Conservation (phyloP, 2,888 invertebrate genomes). For the Suillia variegata region DNA sequence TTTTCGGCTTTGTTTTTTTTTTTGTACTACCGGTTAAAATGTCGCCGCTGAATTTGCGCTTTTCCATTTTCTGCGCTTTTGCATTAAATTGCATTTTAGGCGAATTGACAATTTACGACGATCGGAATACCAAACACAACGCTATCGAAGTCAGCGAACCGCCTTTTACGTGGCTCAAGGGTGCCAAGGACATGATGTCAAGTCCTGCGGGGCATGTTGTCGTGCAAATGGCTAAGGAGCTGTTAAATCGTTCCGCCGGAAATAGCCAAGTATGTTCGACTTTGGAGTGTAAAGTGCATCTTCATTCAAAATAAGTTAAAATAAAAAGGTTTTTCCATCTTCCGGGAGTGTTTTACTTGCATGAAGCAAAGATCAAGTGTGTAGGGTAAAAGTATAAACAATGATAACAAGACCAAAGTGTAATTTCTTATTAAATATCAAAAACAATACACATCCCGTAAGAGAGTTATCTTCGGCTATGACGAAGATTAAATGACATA, state of each 20-base stretch:
- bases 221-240: conserved; percentile 67
- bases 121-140: conserved; percentile 10
- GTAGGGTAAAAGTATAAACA: too few species aligned
- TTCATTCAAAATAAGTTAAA: too few species aligned
- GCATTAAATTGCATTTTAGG: background rate
- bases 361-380: too few species aligned
- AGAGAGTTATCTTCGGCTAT: too few species aligned
- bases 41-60: background rate
- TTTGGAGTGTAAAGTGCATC: too few species aligned
- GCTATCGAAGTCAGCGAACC: conserved; percentile 30
- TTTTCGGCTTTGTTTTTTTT: background rate
- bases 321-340: too few species aligned
- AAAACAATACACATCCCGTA: too few species aligned
- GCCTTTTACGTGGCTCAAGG: conserved; percentile 48
- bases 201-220: conserved; percentile 60
- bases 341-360: too few species aligned
- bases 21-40: background rate
- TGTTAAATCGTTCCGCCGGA: conserved; percentile 71
- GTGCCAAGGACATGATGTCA: conserved; percentile 51
- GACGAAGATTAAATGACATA: too few species aligned
- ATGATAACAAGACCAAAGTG: too few species aligned
- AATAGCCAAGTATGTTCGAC: conserved; percentile 68
- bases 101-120: conserved; percentile 10
- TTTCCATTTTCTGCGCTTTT: background rate
- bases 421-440: too few species aligned